Evolutionary conservation across 2,888 invertebrate genomes (phyloP).

Genomic region (Lymantria monacha): DNA sequence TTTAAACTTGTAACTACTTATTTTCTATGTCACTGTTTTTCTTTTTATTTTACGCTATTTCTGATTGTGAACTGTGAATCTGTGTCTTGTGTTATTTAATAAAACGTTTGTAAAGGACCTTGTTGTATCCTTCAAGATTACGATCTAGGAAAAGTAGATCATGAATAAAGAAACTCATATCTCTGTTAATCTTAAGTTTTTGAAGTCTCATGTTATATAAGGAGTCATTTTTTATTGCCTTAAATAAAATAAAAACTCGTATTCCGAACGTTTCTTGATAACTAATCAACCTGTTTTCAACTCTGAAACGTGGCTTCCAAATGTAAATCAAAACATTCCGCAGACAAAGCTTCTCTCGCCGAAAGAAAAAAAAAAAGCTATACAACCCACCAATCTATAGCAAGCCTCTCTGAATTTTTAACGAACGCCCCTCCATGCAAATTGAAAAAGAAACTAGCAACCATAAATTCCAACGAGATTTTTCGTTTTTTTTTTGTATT

Average conservation of each 20-base stretch:
- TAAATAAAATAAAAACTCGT: not conserved
- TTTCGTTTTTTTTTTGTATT: constrained; percentile 28
- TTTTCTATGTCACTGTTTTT: no score
- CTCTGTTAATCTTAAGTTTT: no score
- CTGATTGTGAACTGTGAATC: no score
- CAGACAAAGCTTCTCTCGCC: constrained; percentile 15
- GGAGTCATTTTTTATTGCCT: not conserved
- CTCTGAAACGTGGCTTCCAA: constrained; percentile 15
- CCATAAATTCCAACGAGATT: constrained; percentile 60
- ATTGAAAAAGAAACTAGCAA: constrained; percentile 66
- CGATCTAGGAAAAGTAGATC: no score
- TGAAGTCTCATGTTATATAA: no score
- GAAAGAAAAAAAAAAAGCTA: constrained; percentile 24
- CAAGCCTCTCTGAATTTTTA: constrained; percentile 60
- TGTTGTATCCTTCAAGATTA: no score
- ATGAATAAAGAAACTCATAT: no score
- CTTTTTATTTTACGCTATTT: no score
- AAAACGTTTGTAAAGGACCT: no score
- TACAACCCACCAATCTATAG: constrained; percentile 28
- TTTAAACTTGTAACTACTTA: no score
- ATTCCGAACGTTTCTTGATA: not conserved
- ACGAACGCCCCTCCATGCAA: constrained; percentile 51
- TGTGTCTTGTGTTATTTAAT: no score
- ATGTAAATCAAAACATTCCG: constrained; percentile 33
- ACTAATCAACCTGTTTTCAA: constrained; percentile 5